A percentile compares a stretch with the other conserved stretches of the same genome.
phyloP scores from a whole-genome alignment of 2,797 vertebrate genomes.

The Ataeniobius toweri region DNA sequence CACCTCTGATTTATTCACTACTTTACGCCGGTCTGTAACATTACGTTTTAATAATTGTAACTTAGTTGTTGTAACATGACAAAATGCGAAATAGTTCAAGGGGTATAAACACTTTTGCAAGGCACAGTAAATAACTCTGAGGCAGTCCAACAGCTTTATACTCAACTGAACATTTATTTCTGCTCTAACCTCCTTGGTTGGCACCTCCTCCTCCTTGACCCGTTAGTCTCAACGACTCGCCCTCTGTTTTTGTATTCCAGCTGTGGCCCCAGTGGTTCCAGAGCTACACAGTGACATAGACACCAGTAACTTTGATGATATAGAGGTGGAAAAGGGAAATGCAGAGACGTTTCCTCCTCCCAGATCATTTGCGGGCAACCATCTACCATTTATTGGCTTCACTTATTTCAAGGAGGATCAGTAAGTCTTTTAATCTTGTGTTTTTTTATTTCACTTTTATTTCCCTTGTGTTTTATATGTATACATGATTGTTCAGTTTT shows the following conservation, averaged over 20 bases:
- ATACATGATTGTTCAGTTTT: background rate
- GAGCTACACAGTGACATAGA: conserved; percentile 95
- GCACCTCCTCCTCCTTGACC: conserved; percentile 17
- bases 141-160: too few species aligned
- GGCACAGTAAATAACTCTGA: background rate
- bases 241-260: conserved; percentile 72
- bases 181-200: conserved; percentile 12
- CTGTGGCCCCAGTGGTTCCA: conserved; percentile 96
- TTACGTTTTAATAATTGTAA: background rate
- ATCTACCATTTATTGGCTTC: conserved; percentile 97
- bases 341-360: conserved; percentile 93
- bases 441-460: conserved; percentile 41
- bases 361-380: conserved; percentile 96
- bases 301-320: conserved; percentile 97
- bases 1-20: background rate
- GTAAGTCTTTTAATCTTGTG: conserved; percentile 77
- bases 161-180: background rate
- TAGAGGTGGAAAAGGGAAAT: conserved; percentile 91
- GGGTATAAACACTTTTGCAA: background rate
- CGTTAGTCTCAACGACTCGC: conserved; percentile 10
- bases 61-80: background rate
- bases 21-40: background rate
- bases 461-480: conserved; percentile 19
- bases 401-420: conserved; percentile 96
- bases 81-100: background rate